A percentile compares a stretch with the other conserved stretches of the same genome.
These are phyloP conservation scores for Spinus pinus DNA, from an alignment of 2,797 vertebrate genomes.

Conservation along the genomic window DNA sequence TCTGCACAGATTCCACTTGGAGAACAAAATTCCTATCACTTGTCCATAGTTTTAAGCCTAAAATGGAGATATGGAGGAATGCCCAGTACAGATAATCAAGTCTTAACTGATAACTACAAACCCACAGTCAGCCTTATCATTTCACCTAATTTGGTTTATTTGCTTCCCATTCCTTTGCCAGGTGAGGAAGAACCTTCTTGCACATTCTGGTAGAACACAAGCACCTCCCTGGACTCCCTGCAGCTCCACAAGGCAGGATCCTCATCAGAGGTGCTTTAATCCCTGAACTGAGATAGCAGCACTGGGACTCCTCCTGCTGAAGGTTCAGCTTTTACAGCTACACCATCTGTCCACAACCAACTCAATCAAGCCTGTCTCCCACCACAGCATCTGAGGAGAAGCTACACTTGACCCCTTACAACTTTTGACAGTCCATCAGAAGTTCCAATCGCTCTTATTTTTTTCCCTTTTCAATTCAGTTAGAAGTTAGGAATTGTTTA, in stretches of 20 bases:
- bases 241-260: background rate
- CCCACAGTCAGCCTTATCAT: background rate
- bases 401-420: background rate
- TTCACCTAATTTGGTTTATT: background rate
- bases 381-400: background rate
- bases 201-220: background rate
- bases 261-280: background rate
- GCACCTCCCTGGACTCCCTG: background rate
- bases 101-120: background rate
- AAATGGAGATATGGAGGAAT: background rate
- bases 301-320: background rate
- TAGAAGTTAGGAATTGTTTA: background rate
- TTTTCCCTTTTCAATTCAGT: background rate
- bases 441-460: background rate
- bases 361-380: background rate
- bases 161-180: background rate
- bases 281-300: background rate
- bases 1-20: background rate
- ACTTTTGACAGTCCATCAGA: background rate
- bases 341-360: background rate
- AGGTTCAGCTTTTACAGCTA: background rate
- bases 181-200: background rate
- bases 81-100: background rate
- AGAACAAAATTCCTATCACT: background rate
- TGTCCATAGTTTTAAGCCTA: background rate